Evolutionary conservation across 2,113 vertebrate genomes (phyloP).

Genomic region (Falcunculus frontatus): DNA sequence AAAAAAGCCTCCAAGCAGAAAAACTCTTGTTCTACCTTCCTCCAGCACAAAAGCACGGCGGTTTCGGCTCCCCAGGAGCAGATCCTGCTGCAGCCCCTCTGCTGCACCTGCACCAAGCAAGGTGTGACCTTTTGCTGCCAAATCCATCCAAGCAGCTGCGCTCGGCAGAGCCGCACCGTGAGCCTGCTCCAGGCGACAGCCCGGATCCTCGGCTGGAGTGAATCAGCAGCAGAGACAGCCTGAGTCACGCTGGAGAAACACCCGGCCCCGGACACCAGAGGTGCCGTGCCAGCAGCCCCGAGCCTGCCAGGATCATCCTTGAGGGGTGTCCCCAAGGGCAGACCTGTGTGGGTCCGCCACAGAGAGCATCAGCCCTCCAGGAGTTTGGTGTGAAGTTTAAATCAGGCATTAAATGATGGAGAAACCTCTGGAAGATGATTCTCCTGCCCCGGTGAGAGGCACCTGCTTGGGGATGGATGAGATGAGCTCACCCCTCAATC

Average conservation of each 20-base stretch:
- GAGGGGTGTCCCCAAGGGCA: not conserved
- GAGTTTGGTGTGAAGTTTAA: not conserved
- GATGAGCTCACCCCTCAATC: not conserved
- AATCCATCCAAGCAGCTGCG: fast-evolving
- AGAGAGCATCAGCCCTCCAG: not conserved
- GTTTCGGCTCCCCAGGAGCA: not conserved
- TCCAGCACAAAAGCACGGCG: not conserved
- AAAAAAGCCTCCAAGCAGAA: not conserved
- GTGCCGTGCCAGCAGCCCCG: not conserved
- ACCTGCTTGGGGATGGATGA: not conserved
- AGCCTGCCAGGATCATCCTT: not conserved
- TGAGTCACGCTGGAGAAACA: constrained; percentile 35
- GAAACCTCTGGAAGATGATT: not conserved
- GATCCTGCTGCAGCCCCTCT: not conserved
- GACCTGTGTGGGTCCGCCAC: fast-evolving
- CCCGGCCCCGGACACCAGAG: fast-evolving
- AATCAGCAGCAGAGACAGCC: constrained; percentile 50
- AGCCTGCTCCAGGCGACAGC: not conserved
- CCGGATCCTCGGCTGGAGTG: not conserved
- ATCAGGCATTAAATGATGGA: not conserved
- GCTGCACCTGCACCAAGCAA: not conserved
- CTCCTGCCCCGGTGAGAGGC: not conserved
- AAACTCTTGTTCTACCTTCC: not conserved
- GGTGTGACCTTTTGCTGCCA: not conserved
- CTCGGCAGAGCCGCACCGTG: not conserved